phyloP scores from a whole-genome alignment of 2,797 vertebrate genomes.

The Coccyzus lansbergi region DNA sequence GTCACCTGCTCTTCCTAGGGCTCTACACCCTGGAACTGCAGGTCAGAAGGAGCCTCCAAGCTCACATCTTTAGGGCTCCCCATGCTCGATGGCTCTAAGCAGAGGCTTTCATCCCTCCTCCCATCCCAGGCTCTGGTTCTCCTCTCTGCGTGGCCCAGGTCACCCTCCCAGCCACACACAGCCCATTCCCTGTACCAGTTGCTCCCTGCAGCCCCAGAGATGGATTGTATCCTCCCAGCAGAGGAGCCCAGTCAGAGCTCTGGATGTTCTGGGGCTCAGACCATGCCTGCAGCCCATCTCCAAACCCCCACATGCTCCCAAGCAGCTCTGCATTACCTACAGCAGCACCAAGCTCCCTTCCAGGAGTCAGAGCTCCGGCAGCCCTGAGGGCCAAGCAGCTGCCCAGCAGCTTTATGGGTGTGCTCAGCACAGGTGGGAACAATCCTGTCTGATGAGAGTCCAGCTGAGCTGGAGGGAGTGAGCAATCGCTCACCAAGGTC shows the following conservation, averaged over 20 bases:
- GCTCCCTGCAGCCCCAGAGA: background rate
- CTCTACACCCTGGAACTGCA: background rate
- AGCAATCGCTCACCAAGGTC: background rate
- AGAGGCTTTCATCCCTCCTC: too few relatives aligned
- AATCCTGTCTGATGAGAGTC: background rate
- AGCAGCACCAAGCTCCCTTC: background rate
- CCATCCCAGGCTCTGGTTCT: fast-evolving
- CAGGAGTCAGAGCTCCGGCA: background rate
- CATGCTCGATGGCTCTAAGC: background rate
- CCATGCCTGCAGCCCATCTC: background rate
- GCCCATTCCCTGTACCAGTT: background rate
- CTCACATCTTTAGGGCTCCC: background rate
- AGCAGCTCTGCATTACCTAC: background rate
- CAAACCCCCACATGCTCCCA: fast-evolving
- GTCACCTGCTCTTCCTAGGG: background rate
- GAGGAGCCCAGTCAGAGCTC: too few relatives aligned
- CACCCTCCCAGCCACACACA: fast-evolving
- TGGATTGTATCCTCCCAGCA: background rate
- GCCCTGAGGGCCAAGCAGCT: fast-evolving
- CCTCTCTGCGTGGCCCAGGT: background rate
- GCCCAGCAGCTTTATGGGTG: background rate
- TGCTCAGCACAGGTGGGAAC: fast-evolving
- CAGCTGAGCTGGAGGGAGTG: background rate
- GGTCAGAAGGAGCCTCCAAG: background rate
- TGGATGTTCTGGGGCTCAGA: too few relatives aligned